A percentile compares a stretch with the other conserved stretches of the same genome.
phyloP scores from a whole-genome alignment of 1,140 invertebrate genomes.

The Kradibia gibbosae region DNA sequence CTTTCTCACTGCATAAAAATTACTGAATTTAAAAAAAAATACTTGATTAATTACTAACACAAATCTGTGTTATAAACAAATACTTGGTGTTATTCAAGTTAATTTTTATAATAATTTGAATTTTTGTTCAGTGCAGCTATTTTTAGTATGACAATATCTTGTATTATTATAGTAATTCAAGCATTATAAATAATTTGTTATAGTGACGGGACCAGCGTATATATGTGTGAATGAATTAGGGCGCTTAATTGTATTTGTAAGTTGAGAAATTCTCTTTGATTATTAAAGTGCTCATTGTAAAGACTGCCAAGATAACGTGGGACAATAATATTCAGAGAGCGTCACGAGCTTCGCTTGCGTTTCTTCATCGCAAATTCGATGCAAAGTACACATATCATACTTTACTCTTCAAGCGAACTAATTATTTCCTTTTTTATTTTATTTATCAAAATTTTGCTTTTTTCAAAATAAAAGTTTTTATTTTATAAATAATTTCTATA shows the following conservation, averaged over 20 bases:
- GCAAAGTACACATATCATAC: conserved; percentile 16
- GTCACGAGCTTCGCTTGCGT: conserved; percentile 33
- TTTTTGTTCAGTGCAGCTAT: conserved; percentile 12
- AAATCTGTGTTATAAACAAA: neutral
- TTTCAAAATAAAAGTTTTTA: conserved; percentile 40
- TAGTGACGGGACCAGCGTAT: conserved; percentile 23
- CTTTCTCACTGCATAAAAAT: neutral
- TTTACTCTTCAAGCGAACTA: conserved; percentile 20
- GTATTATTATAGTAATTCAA: conserved; percentile 15
- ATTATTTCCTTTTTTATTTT: conserved; percentile 19
- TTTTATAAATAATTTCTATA: neutral
- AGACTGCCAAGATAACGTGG: conserved; percentile 64
- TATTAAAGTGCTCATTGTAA: conserved; percentile 63
- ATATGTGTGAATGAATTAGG: conserved; percentile 24
- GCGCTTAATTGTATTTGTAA: conserved; percentile 16
- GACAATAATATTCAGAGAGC: conserved; percentile 43
- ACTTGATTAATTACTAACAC: neutral
- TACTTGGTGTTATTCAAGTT: neutral
- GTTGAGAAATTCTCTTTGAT: conserved; percentile 33
- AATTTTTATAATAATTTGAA: conserved; percentile 28
- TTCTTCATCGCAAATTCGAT: conserved; percentile 21
- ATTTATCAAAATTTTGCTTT: conserved; percentile 40
- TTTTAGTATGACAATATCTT: conserved; percentile 27
- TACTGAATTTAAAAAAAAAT: conserved; percentile 26
- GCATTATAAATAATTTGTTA: conserved; percentile 5